phyloP scores from a whole-genome alignment of 1,140 invertebrate species.

The Drosophila pandora region DNA sequence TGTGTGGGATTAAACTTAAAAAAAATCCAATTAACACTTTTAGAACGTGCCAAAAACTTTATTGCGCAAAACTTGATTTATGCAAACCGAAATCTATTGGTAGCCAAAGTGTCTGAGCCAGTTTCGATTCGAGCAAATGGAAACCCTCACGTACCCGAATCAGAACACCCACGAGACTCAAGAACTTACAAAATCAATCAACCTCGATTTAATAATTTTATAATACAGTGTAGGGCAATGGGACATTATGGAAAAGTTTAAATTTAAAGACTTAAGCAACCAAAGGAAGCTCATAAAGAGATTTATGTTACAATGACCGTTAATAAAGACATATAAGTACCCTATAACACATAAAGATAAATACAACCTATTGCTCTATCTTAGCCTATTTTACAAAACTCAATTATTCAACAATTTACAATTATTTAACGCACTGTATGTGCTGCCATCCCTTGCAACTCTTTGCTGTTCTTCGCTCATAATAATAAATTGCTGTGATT shows the following conservation, averaged over 20 bases:
- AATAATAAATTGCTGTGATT: slow-evolving; percentile 78
- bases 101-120: slow-evolving; percentile 56
- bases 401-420: not conserved
- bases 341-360: not conserved
- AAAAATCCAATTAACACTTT: slow-evolving; percentile 64
- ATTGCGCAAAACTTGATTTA: slow-evolving; percentile 71
- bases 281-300: no score
- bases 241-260: not conserved
- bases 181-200: slow-evolving; percentile 64
- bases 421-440: not conserved
- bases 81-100: slow-evolving; percentile 54
- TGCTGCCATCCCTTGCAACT: not conserved
- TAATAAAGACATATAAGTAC: no score
- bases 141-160: slow-evolving; percentile 28
- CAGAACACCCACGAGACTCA: slow-evolving; percentile 55
- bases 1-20: slow-evolving; percentile 23
- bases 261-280: not conserved
- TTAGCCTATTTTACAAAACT: no score
- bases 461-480: slow-evolving; percentile 42
- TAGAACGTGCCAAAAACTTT: slow-evolving; percentile 64
- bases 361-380: no score
- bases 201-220: slow-evolving; percentile 46
- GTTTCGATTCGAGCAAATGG: slow-evolving; percentile 18
- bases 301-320: not conserved
- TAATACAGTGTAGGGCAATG: not conserved